Evolutionary conservation across 2,113 vertebrate species (phyloP).

Genomic region (Butorides virescens): DNA sequence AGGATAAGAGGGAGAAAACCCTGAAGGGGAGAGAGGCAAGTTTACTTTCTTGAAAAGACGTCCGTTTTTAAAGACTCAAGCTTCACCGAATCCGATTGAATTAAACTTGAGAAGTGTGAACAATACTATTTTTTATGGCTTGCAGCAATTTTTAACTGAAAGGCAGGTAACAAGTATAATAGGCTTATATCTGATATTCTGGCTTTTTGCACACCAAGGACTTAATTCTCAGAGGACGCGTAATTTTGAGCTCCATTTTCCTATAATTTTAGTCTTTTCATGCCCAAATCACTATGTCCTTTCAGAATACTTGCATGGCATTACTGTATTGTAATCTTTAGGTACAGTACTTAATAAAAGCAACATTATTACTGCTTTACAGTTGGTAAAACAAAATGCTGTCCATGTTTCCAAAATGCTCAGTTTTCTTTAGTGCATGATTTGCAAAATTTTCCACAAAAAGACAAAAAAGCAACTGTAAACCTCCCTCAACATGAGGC

Average conservation of each 20-base stretch:
- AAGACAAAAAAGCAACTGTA: neutral
- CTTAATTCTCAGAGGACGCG: neutral
- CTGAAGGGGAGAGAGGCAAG: conserved; percentile 11
- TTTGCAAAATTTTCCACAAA: neutral
- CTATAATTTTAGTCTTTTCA: neutral
- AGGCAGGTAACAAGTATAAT: neutral
- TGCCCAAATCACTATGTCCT: neutral
- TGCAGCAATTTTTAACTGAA: neutral
- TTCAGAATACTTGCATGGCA: neutral
- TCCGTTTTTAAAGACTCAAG: conserved; percentile 10
- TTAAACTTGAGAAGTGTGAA: conserved; percentile 19
- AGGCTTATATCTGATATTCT: neutral
- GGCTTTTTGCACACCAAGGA: neutral
- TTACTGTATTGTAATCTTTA: neutral
- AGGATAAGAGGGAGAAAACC: conserved; percentile 7
- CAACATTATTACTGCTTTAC: neutral
- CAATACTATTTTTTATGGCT: neutral
- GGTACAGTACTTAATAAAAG: neutral
- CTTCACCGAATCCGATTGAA: conserved; percentile 8
- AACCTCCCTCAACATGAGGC: neutral
- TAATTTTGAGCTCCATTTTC: conserved; percentile 3
- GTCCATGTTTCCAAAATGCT: neutral
- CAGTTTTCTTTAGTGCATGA: neutral
- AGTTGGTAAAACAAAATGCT: neutral
- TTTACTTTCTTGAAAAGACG: conserved; percentile 34